A percentile compares a stretch with the other conserved stretches of the same genome.
Conservation (phyloP, 2,888 invertebrate genomes). For the Drosophila lutescens region DNA sequence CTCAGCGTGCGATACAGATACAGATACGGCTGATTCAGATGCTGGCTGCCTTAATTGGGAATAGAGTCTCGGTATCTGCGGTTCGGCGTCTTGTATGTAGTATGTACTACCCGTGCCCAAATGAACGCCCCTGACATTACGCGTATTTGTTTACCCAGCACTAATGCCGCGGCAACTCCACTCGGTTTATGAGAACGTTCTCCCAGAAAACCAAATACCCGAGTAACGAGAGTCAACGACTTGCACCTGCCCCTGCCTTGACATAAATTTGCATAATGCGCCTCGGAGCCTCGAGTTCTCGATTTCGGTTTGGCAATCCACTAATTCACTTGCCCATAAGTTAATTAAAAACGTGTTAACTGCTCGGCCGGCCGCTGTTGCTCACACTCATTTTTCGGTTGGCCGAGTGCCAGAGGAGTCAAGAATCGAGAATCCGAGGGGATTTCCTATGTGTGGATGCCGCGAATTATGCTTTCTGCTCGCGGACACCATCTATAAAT, state of each 20-base stretch:
- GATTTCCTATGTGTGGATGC: conserved; percentile 63
- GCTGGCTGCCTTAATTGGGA: conserved; percentile 53
- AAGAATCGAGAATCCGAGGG: conserved; percentile 31
- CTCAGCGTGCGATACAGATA: conserved; percentile 23
- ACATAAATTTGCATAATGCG: conserved; percentile 48
- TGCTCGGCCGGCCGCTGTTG: conserved; percentile 8
- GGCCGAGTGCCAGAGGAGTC: conserved; percentile 53
- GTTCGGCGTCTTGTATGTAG: conserved; percentile 2
- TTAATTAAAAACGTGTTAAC: conserved; percentile 65
- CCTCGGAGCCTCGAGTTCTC: conserved; percentile 29
- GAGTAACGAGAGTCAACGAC: conserved; percentile 49
- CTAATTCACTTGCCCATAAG: conserved; percentile 55
- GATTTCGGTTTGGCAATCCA: conserved; percentile 41
- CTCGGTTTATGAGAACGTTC: conserved; percentile 29
- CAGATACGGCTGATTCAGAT: conserved; percentile 1
- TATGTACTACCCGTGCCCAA: conserved; percentile 3
- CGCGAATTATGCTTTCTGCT: conserved; percentile 20
- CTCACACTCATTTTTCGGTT: conserved; percentile 22
- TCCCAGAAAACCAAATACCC: conserved; percentile 19
- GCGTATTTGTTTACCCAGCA: conserved; percentile 25
- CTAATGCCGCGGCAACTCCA: conserved; percentile 15
- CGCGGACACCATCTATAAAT: conserved; percentile 45
- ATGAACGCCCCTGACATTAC: conserved; percentile 61
- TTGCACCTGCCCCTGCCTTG: conserved; percentile 52
- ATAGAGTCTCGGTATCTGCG: conserved; percentile 31